phyloP scores from a whole-genome alignment of 2,797 vertebrate genomes.

The Heliangelus exortis region DNA sequence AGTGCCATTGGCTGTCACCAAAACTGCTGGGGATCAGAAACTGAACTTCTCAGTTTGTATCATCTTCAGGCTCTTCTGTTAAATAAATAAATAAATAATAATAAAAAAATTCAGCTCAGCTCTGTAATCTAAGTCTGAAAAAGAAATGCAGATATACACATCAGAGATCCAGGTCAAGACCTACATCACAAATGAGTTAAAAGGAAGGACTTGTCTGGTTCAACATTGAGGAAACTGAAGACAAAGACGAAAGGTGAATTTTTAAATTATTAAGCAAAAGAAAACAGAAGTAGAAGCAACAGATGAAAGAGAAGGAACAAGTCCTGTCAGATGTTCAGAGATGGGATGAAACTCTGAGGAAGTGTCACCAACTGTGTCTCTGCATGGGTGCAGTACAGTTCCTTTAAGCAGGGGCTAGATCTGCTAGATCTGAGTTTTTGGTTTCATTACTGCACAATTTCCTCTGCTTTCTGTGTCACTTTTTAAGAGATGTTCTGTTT shows the following conservation, averaged over 20 bases:
- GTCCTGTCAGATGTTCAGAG: neutral
- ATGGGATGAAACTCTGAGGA: neutral
- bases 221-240: neutral
- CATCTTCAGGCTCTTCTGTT: neutral
- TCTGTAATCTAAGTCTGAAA: neutral
- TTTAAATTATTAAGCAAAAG: neutral
- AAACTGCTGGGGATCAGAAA: neutral
- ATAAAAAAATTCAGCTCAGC: too few species aligned
- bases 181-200: neutral
- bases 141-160: neutral
- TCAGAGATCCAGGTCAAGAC: neutral
- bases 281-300: neutral
- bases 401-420: neutral
- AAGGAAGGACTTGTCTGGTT: neutral
- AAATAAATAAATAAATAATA: neutral
- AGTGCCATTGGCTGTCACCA: neutral
- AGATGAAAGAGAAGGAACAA: neutral
- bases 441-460: neutral
- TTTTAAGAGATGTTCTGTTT: neutral
- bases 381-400: neutral
- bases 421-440: neutral
- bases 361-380: neutral
- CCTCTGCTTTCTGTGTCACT: neutral
- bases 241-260: neutral
- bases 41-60: neutral